phyloP scores from a whole-genome alignment of 2,797 vertebrate species.

The Gymnopithys bicolor region DNA sequence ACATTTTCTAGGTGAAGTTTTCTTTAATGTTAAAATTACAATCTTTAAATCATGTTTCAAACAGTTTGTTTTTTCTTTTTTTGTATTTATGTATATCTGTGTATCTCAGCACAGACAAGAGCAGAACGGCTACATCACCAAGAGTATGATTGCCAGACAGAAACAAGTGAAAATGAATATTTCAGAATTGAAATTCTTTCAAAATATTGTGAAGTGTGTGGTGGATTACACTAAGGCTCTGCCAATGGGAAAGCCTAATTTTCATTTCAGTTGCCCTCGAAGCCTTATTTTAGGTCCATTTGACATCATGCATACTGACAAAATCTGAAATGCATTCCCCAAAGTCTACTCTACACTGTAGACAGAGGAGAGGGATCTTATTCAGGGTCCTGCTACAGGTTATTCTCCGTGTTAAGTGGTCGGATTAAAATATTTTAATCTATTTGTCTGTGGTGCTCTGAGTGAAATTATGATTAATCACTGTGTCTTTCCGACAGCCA shows the following conservation, averaged over 20 bases:
- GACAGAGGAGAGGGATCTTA: not conserved
- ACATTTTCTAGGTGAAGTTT: not conserved
- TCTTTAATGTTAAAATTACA: not conserved
- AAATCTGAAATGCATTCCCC: not conserved
- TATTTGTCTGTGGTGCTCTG: not conserved
- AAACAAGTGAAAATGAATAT: not conserved
- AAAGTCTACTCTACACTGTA: not conserved
- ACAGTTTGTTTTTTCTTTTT: not conserved
- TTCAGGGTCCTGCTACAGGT: not conserved
- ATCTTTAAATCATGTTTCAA: not conserved
- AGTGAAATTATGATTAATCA: not conserved
- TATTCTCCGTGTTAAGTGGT: not conserved
- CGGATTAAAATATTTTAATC: conserved; percentile 19
- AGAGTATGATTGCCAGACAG: not conserved
- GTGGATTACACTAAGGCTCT: not conserved
- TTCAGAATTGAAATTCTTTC: not conserved
- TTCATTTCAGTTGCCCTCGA: not conserved
- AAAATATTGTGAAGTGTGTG: not conserved
- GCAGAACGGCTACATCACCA: not conserved
- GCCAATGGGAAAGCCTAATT: not conserved
- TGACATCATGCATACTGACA: not conserved
- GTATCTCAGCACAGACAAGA: not conserved
- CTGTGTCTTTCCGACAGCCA: not conserved
- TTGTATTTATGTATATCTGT: not conserved
- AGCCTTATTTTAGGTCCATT: not conserved